Evolutionary conservation across 37 sponge, comb jelly and placozoan species (phyloP).

Genomic region (Sycon ciliatum): DNA sequence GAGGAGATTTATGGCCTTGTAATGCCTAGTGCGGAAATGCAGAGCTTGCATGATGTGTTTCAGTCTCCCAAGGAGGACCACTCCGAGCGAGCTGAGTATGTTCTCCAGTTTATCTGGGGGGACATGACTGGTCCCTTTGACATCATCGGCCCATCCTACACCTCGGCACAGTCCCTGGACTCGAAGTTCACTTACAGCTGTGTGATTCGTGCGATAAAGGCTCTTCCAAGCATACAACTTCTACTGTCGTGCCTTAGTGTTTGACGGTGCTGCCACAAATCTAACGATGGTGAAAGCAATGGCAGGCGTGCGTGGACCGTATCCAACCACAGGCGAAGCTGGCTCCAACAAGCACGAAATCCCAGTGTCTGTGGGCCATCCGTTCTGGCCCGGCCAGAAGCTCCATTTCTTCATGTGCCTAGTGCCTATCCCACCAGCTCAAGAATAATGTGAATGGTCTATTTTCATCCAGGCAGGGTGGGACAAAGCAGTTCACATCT

Average conservation of each 20-base stretch:
- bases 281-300: not conserved
- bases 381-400: too few relatives aligned
- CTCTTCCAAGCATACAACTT: not conserved
- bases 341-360: too few relatives aligned
- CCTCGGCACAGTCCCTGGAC: not conserved
- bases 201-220: not conserved
- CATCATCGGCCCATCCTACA: constrained; percentile 10
- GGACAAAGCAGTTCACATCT: not conserved
- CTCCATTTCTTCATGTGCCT: too few relatives aligned
- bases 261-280: constrained; percentile 13
- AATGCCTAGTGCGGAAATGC: not conserved
- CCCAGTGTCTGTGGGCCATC: too few relatives aligned
- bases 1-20: not conserved
- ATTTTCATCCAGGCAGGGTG: not conserved
- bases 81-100: not conserved
- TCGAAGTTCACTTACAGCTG: not conserved
- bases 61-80: not conserved
- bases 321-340: too few relatives aligned
- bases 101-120: constrained; percentile 18
- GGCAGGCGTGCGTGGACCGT: not conserved
- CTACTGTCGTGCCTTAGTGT: not conserved
- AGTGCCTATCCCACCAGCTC: too few relatives aligned
- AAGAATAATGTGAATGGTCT: constrained; percentile 2
- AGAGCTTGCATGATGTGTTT: not conserved
- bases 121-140: not conserved